Evolutionary conservation across 2,888 invertebrate genomes (phyloP).

Genomic region (Leucophenga maculata): DNA sequence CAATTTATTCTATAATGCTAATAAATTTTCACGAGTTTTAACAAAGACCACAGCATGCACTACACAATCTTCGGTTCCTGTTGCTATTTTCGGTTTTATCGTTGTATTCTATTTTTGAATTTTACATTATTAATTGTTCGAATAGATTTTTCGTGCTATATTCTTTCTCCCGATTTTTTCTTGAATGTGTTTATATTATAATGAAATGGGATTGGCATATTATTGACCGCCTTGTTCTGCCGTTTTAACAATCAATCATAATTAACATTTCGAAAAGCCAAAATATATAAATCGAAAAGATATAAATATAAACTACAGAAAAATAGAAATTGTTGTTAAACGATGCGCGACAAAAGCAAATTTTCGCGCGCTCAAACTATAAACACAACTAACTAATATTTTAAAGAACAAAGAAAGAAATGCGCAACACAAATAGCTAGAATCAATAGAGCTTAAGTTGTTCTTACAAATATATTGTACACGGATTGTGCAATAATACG

Average conservation of each 20-base stretch:
- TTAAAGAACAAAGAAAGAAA: constrained; percentile 27
- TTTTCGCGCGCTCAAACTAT: constrained; percentile 32
- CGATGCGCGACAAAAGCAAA: constrained; percentile 1
- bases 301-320: constrained; percentile 12
- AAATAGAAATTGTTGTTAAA: no score
- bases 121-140: no score
- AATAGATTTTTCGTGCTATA: no score
- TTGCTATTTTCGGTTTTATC: no score
- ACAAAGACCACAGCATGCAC: no score
- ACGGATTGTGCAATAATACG: constrained; percentile 34
- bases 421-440: neutral
- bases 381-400: constrained; percentile 41
- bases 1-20: no score
- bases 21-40: no score
- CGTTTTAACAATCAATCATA: constrained; percentile 38
- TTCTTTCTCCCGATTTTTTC: no score
- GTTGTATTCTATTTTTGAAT: no score
- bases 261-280: constrained; percentile 40
- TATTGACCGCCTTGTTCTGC: constrained; percentile 22
- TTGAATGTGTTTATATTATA: no score
- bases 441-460: constrained; percentile 21
- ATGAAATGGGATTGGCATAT: no score
- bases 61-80: no score
- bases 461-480: constrained; percentile 22
- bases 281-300: constrained; percentile 36